phyloP scores from a whole-genome alignment of 2,797 vertebrate species.

The Molossus alvarezi region DNA sequence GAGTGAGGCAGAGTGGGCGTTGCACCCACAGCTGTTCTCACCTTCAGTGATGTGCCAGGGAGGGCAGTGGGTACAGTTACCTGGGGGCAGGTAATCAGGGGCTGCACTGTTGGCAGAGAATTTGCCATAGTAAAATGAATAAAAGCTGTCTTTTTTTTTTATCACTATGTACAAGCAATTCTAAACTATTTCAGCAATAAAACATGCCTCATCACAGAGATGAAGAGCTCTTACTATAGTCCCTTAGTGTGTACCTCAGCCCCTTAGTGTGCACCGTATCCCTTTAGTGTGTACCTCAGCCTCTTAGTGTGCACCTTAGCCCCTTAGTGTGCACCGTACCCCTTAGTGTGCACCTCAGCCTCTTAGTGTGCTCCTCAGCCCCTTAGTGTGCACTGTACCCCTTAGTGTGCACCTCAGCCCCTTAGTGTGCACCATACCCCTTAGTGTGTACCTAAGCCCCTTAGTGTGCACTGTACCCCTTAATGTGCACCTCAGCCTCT shows the following conservation, averaged over 20 bases:
- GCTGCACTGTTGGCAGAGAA: neutral
- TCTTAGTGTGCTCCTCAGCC: no score
- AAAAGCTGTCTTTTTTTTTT: neutral
- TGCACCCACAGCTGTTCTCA: accelerated
- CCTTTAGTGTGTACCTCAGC: no score
- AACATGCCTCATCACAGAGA: neutral
- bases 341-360: no score
- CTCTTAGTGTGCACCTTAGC: no score
- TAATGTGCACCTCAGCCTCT: neutral
- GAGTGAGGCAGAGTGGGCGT: accelerated
- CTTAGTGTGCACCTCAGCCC: no score
- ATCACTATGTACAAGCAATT: neutral
- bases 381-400: no score
- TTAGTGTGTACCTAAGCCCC: no score
- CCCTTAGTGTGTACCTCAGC: neutral
- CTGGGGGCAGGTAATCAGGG: neutral
- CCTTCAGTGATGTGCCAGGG: no score
- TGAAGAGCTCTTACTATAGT: neutral
- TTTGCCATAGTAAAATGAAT: neutral
- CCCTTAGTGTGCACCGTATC: no score
- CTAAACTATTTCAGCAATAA: neutral
- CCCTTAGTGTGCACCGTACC: no score
- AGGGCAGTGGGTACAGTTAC: neutral
- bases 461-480: no score
- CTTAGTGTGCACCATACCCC: no score